These are phyloP conservation scores for Phylloscopus trochiloides DNA, from an alignment of 2,113 vertebrate species.

Conservation along the genomic window DNA sequence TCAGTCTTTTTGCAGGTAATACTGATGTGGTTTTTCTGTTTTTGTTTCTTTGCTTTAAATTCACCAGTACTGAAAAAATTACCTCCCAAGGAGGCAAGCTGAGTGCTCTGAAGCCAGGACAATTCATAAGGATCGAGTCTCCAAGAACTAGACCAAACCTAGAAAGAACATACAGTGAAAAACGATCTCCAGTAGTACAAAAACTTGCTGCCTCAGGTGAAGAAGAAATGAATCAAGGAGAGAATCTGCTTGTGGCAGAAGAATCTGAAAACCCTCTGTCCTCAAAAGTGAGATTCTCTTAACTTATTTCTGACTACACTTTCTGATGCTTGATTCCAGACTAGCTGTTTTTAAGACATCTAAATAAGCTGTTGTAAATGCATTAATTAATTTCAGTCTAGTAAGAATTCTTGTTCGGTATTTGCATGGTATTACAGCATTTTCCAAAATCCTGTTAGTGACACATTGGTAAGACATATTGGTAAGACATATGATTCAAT, in stretches of 20 bases:
- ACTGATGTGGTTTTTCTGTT: background rate
- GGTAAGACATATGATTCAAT: background rate
- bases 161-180: slow-evolving; percentile 27
- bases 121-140: slow-evolving; percentile 45
- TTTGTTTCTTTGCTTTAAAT: background rate
- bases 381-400: background rate
- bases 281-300: slow-evolving; percentile 59
- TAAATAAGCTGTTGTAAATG: background rate
- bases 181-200: background rate
- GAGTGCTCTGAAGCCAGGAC: slow-evolving; percentile 53
- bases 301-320: background rate
- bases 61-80: background rate
- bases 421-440: background rate
- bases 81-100: slow-evolving; percentile 17
- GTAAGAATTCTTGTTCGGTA: background rate
- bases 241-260: background rate
- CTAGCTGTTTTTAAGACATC: background rate
- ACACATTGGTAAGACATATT: background rate
- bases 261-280: background rate
- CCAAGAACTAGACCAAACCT: slow-evolving; percentile 59
- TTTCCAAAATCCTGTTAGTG: background rate
- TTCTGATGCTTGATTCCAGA: background rate
- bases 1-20: too few relatives aligned
- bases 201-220: background rate
- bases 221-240: background rate